These are phyloP conservation scores for Chlorodrepanis virens DNA, from an alignment of 2,113 vertebrate species.

Conservation along the genomic window DNA sequence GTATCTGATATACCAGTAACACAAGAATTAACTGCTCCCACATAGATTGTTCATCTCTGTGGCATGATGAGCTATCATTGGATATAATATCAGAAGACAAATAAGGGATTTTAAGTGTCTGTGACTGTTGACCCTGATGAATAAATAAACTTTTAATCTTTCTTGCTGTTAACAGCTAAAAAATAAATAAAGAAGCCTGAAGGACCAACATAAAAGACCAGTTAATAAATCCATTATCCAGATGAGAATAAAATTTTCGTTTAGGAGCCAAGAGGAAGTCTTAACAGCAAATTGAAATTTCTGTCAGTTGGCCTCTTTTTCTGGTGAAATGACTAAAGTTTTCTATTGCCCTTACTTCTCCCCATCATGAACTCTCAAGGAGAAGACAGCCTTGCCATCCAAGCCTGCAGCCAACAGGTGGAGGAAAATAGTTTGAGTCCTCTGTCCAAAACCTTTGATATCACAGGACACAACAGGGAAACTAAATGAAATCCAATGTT, in stretches of 20 bases:
- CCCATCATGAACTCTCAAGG: not conserved
- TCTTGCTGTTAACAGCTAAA: not conserved
- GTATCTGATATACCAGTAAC: not conserved
- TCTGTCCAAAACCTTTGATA: not conserved
- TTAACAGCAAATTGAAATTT: not conserved
- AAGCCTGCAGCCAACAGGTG: not conserved
- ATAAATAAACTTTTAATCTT: not conserved
- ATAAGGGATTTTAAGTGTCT: not conserved
- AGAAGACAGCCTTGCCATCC: not conserved
- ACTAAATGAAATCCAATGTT: not conserved
- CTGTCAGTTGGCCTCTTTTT: not conserved
- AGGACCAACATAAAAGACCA: not conserved
- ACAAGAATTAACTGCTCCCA: not conserved
- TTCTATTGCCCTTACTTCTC: not conserved
- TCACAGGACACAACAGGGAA: not conserved
- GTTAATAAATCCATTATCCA: not conserved
- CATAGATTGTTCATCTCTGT: not conserved
- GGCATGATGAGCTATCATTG: not conserved
- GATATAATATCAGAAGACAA: not conserved
- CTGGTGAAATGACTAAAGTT: not conserved
- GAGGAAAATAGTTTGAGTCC: not conserved
- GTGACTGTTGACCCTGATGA: not conserved
- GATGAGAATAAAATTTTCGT: not conserved
- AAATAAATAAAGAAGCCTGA: not conserved
- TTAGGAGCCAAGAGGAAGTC: not conserved